phyloP scores from a whole-genome alignment of 2,888 invertebrate genomes.

The Drosophila glabriapex region DNA sequence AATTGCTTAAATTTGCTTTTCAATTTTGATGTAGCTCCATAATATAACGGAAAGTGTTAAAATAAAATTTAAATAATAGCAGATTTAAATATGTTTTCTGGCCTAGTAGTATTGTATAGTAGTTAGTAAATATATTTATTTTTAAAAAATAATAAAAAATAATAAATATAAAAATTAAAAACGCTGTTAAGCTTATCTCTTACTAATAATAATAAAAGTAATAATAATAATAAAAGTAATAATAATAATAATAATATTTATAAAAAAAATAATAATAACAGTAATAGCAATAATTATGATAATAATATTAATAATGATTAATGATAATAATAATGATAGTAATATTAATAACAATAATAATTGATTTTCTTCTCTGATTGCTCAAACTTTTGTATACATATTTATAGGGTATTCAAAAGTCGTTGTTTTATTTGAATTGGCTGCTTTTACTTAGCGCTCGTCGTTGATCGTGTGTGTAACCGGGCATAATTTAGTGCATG shows the following conservation, averaged over 20 bases:
- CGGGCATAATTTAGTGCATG: slow-evolving; percentile 37
- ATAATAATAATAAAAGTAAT: not conserved
- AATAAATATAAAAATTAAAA: too few species aligned
- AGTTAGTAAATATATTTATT: too few species aligned
- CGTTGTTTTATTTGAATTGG: slow-evolving; percentile 37
- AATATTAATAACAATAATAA: not conserved
- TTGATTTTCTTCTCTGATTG: not conserved
- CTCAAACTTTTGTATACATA: too few species aligned
- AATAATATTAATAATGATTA: not conserved
- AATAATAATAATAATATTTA: not conserved
- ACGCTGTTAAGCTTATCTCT: too few species aligned
- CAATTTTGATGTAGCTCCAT: not conserved
- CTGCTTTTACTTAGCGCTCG: slow-evolving; percentile 38
- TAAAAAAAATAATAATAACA: not conserved
- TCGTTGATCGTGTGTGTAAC: slow-evolving; percentile 27
- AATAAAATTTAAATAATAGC: not conserved
- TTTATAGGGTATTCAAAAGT: slow-evolving; percentile 21
- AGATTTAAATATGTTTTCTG: not conserved
- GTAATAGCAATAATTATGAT: not conserved
- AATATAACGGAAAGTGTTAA: not conserved
- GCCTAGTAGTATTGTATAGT: too few species aligned
- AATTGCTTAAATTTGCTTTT: not conserved
- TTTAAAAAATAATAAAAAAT: too few species aligned
- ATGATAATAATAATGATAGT: not conserved
- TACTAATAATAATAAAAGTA: not conserved